Base-by-base conservation (phyloP, 2,113 vertebrate species). In the Aleadryas rufinucha region DNA sequence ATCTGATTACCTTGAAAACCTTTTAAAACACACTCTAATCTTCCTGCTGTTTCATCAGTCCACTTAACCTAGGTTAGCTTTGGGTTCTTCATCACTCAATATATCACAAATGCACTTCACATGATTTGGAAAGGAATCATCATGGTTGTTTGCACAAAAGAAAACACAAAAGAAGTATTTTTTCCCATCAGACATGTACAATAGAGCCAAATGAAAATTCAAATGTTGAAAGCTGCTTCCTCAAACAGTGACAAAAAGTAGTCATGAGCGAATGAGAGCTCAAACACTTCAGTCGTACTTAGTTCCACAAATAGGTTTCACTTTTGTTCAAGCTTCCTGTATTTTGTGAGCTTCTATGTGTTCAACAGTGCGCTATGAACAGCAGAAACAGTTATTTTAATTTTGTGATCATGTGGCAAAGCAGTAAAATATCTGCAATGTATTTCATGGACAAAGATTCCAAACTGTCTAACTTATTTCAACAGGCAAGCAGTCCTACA, bases 401-500 rank as follows among this genome's bases (percentile, higher is more conserved):
- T 92, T 95, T 98, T 97, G 93, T 97, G 84, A 98, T 98, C 94
- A 98, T 98, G 98, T 98, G 98, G 97, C 81, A 98, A 96, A 98
- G 76, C 92, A 97, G 83, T 72, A 98, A 98, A 96, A 98, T 98
- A 95, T 98, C 98, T 53, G 97, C 95, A 44, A 97, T 98, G 97
- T 98, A 98, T 97, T 98, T 98, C 87, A 93, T 98, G 83, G 98
- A 98, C 83, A 98, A 98, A 96, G 98, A 98, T 94, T 98, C 98
- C 97, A 98, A 98, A 97, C 87, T 98, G 49, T 98, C 97, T 93
- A 98, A 98, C 92, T 98, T 98, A 71, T 98, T 98, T 93, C 98
- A 99, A 97, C 98, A 99, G 99, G 99, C 98, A 83, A 99, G 99
- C 96, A 99, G 98, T 91, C 99, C 99, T 65, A 99, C 99, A 26